These are phyloP conservation scores for Lycopodina hypogea DNA, from an alignment of 37 sponge, comb jelly and placozoan genomes.

Conservation along the genomic window DNA sequence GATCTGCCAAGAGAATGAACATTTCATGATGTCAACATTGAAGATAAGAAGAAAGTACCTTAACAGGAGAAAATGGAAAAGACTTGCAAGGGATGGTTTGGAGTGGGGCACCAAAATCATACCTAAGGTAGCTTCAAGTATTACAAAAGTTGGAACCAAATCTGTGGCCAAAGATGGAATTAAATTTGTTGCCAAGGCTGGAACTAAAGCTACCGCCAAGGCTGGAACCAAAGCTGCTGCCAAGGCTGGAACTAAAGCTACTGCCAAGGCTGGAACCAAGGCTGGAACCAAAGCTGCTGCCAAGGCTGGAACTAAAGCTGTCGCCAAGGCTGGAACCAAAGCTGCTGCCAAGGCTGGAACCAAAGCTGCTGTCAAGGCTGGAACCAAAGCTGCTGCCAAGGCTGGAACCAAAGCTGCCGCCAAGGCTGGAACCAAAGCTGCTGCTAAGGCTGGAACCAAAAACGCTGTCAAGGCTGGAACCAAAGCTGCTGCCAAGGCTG, in stretches of 20 bases:
- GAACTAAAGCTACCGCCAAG: background rate
- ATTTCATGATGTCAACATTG: no score
- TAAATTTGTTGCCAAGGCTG: background rate
- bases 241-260: background rate
- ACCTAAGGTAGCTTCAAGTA: background rate
- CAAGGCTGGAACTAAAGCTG: background rate
- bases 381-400: background rate
- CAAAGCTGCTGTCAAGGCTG: constrained; percentile 1
- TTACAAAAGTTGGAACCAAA: background rate
- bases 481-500: background rate
- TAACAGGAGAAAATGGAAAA: no score
- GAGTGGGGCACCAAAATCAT: no score
- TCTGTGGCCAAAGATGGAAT: background rate
- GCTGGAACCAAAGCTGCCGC: background rate
- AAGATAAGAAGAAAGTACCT: no score
- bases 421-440: constrained; percentile 4
- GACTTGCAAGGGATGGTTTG: no score
- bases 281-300: background rate
- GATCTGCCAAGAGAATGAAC: no score
- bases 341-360: background rate
- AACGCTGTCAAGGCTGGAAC: background rate
- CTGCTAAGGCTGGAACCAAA: background rate
- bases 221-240: background rate
- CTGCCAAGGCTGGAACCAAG: background rate
- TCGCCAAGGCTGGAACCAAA: constrained; percentile 2